Evolutionary conservation across 1,140 invertebrate genomes (phyloP), one percentile per base, ranked within the genome.

Genomic region (Drosophila ogumai): DNA sequence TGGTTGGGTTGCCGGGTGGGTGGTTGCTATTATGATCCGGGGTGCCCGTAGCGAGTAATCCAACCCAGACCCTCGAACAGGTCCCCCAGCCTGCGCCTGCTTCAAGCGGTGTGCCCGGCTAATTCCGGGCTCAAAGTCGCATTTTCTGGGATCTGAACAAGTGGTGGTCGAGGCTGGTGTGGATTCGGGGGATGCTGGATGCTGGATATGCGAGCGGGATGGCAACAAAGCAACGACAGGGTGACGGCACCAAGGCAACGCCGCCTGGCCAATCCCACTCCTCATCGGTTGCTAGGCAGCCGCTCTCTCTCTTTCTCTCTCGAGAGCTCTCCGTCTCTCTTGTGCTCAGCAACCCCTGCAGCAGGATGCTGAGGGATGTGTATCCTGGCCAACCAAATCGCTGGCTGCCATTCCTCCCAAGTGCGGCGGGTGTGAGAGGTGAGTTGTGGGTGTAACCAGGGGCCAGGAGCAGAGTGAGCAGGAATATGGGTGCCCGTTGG

Each of bases 121-220:
- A 90, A 90, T 90, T 90, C 85, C 78, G 81, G 86, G 78, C 86
- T 90, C 78, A 90, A 90, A 90, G 85, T 81, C 81, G 81, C 74
- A 81, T 87, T 90, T 90, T 90, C 81, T 81, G 78, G 81, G 78
- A 88, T 88, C 85, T 90, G 77, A 44, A 78, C 85, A 88, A 88
- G 85, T 88, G 84, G 76, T 57, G 52, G 75, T 80, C 41, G 6
- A 40, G 46, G 46, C 49, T 34, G 50, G 31, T 54, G 49, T 41
- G 64, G 60, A 43, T 6, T 31, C 28, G 52, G 57, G 38, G 69
- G 68, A 72, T 80, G 72, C 54, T 25, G 25, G 43, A 47, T 49
- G 49, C 31, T 57, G 64, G 61, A 34, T 44, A 61, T 61, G 63
- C 36, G 44, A 87, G 64, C 47, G 84, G 72, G 84, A 87, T 55